Conservation (phyloP, 2,113 vertebrate species). For the Pelmatolapia mariae region DNA sequence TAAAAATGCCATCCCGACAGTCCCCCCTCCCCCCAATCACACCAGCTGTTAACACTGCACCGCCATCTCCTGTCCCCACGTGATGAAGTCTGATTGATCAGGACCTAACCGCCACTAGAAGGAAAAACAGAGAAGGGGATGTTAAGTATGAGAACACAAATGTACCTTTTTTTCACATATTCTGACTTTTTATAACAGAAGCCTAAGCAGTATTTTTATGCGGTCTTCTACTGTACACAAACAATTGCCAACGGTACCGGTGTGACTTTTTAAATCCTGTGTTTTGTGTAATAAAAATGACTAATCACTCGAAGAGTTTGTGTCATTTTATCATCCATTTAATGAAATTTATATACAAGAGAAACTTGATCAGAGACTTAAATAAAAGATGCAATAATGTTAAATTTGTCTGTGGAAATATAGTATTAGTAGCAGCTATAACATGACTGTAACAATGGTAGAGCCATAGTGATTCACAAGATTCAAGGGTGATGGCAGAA, state of each 20-base stretch:
- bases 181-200: not conserved
- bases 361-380: not conserved
- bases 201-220: not conserved
- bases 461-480: not conserved
- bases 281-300: not conserved
- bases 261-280: not conserved
- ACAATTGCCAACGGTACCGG: not conserved
- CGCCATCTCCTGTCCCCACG: not conserved
- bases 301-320: not conserved
- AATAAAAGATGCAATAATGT: not conserved
- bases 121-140: not conserved
- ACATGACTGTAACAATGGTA: not conserved
- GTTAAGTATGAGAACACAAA: not conserved
- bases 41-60: slow-evolving; percentile 10
- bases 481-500: not conserved
- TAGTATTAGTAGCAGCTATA: not conserved
- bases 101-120: slow-evolving; percentile 80
- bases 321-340: not conserved
- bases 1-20: slow-evolving; percentile 43
- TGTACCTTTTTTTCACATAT: not conserved
- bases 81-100: not conserved
- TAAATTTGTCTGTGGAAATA: not conserved
- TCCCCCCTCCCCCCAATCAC: not conserved
- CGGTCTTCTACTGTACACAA: not conserved
- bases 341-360: not conserved